Base-by-base conservation (phyloP, 2,797 vertebrate species). In the Novumbra hubbsi region DNA sequence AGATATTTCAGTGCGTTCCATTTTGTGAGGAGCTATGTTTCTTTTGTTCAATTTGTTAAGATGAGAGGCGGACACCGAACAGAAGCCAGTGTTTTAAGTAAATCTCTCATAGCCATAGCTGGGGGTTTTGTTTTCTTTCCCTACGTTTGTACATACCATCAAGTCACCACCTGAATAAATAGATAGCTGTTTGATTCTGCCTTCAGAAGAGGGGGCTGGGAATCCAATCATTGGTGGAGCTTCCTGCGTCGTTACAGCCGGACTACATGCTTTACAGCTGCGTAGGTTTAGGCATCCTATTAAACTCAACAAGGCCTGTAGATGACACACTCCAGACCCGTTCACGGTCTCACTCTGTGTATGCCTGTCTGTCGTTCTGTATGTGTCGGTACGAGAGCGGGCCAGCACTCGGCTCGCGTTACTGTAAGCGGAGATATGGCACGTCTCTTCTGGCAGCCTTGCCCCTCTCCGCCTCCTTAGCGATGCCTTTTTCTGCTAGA, bases 401-500 rank as follows among this genome's bases (percentile, higher is more conserved):
- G n/a, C 24, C 12, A 12, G n/a, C 24, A 21, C 28, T 19, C 28
- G 12, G 32, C 48, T 74, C 32, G 12, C 34, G 64, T 68, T 68
- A 38, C 49, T 55, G 38, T 67, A 66, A 41, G 45, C 72, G 38
- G 72, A 57, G 57, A 21, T 24, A 41, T 27, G 12, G 49, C 52
- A 21, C 15, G 19, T n/a, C 50, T n/a, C 52, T 48, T 15, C 48
- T 45, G 71, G 71, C 60, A 63, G 67, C 34, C 12, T 9, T 3
- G 48, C 60, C n/a, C 64, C 64, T 74, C 73, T 12, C 49, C 45
- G 65, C 41, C 73, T 69, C 73, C 27, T 48, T 69, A n/a, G 66
- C 52, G 24, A 74, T 57, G 66, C 17, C 73, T 69, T 60, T 57
- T 68, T 41, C 19, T 15, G 38, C n/a, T 5, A 55, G 34, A 48